Base-by-base conservation (phyloP, 2,113 vertebrate species). In the Hipposideros armiger region DNA sequence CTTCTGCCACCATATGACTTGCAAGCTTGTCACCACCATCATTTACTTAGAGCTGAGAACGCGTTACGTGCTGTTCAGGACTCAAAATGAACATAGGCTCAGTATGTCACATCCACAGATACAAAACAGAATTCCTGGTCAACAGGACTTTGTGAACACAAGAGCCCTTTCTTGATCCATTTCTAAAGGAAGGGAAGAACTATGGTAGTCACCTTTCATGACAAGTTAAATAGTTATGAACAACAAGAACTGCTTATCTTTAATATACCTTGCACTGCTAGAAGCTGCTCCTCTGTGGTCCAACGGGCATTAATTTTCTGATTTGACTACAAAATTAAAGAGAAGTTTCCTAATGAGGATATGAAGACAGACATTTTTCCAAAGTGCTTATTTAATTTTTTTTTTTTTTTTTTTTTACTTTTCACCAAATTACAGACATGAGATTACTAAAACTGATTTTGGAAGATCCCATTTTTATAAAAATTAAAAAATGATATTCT, bases 281-380 rank as follows among this genome's bases (percentile, higher is more conserved):
- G 99, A 77, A 99, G 99, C 98, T 99, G 99, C 97, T 99, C 99
- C 98, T 99, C 99, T 96, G 99, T 99, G 85, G 99, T 99, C 99
- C 99, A 99, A 97, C 99, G 99, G 89, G 99, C 99, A 98, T 99
- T 99, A 97, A 99, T 99, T 99, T 99, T 99, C 99, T 99, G 99
- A 99, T 99, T 99, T 97, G 98, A 98, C 99, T 99, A 98, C 90
- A 99, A 98, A 97, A 98, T 98, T 83, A 98, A 98, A 98, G 97
- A 99, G 98, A 98, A 98, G 98, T 94, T 98, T 98, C 97, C 98
- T 97, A 98, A 95, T 96, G 98, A 98, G 98, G 97, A 98, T 97
- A 98, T 97, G 97, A 96, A 98, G 94, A 97, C 93, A 97, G 93
- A 98, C 97, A 97, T 96, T 97, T 98, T 97, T 96, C 95, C 96